Evolutionary conservation across 2,113 vertebrate genomes (phyloP).

Genomic region (Tiliqua scincoides): DNA sequence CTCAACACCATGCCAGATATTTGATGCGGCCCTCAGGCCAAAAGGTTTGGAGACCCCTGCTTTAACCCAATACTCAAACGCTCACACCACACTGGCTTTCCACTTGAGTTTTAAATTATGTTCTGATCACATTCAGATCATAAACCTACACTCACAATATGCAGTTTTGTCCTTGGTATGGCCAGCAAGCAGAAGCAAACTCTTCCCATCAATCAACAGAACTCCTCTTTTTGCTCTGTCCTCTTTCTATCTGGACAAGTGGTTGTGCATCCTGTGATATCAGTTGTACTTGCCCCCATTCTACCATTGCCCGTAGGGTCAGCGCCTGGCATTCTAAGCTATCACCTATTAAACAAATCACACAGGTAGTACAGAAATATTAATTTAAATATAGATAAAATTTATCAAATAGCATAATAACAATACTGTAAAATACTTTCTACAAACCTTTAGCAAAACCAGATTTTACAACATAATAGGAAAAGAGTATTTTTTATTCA

Average conservation of each 20-base stretch:
- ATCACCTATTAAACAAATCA: no score
- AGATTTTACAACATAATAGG: not conserved
- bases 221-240: not conserved
- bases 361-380: not conserved
- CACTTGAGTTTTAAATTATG: no score
- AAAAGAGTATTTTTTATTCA: not conserved
- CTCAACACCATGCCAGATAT: no score
- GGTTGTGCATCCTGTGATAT: not conserved
- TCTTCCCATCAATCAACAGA: not conserved
- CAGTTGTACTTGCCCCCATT: no score
- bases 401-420: not conserved
- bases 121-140: no score
- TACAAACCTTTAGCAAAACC: no score
- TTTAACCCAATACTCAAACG: no score
- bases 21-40: no score
- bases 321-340: no score
- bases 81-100: no score
- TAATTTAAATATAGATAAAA: not conserved
- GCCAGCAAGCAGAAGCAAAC: not conserved
- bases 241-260: not conserved
- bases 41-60: no score
- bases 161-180: not conserved
- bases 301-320: no score
- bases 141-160: not conserved
- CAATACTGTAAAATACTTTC: not conserved